Evolutionary conservation across 2,113 vertebrate genomes (phyloP).

Genomic region (Mellivora capensis): DNA sequence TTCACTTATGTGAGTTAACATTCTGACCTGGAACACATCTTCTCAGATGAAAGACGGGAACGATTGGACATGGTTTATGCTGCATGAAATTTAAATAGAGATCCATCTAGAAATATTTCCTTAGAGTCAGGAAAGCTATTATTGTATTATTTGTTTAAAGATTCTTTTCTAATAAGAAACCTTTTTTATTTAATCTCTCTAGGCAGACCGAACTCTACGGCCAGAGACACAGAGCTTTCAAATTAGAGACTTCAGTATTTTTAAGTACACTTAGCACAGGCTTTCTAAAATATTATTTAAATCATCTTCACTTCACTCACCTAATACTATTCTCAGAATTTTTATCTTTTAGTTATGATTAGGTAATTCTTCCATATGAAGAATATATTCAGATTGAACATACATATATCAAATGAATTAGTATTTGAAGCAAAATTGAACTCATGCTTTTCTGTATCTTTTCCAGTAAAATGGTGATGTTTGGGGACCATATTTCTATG

Average conservation of each 20-base stretch:
- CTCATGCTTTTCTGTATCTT: neutral
- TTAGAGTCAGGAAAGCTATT: neutral
- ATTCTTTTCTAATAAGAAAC: neutral
- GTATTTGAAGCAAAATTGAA: neutral
- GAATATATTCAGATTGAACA: neutral
- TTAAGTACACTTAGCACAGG: neutral
- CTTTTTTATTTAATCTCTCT: neutral
- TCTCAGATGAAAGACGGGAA: neutral
- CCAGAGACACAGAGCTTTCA: neutral
- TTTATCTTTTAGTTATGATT: neutral
- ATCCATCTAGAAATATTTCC: neutral
- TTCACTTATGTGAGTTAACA: neutral
- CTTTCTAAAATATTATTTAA: neutral
- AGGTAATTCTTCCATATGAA: neutral
- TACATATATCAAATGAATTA: neutral
- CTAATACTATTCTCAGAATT: neutral
- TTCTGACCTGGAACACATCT: slow-evolving; percentile 20
- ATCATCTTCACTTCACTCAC: neutral
- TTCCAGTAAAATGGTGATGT: neutral
- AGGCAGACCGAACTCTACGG: neutral
- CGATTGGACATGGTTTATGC: neutral
- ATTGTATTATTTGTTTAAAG: neutral
- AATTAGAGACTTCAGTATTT: neutral
- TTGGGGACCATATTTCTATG: neutral
- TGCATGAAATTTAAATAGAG: slow-evolving; percentile 41